Percentiles rank a stretch among this genome's conserved stretches.
These are phyloP conservation scores for Nycteola revayana DNA, from an alignment of 2,888 invertebrate species.

Conservation along the genomic window DNA sequence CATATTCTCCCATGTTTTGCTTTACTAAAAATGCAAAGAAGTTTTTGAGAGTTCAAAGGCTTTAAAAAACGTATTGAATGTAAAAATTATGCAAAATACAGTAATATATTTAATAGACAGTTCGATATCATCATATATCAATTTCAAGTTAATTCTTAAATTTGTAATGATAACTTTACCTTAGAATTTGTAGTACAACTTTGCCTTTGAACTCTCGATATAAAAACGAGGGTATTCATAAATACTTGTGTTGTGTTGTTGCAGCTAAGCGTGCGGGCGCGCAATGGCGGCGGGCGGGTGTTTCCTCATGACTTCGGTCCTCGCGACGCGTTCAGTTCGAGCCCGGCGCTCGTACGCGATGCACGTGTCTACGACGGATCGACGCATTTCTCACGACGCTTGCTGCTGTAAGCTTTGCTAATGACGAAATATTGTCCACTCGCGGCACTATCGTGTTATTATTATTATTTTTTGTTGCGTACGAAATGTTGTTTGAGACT, in stretches of 20 bases:
- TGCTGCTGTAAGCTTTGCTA: constrained; percentile 78
- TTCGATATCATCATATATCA: too few species aligned
- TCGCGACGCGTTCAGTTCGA: constrained; percentile 78
- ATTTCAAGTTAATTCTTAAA: too few species aligned
- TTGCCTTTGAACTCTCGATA: too few species aligned
- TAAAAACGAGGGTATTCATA: too few species aligned
- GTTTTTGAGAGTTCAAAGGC: too few species aligned
- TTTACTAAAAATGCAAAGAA: too few species aligned
- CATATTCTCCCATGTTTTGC: too few species aligned
- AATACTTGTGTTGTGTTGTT: constrained; percentile 2
- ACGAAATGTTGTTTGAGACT: constrained; percentile 78
- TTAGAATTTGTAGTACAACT: too few species aligned
- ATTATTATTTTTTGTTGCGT: constrained; percentile 67
- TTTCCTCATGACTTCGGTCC: constrained; percentile 74
- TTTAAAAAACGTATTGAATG: too few species aligned
- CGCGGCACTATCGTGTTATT: constrained; percentile 49
- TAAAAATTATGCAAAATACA: too few species aligned
- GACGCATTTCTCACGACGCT: constrained; percentile 69
- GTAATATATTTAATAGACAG: too few species aligned
- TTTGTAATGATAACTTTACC: too few species aligned
- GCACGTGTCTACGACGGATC: constrained; percentile 28
- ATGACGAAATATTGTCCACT: constrained; percentile 65
- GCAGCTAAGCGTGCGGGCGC: constrained; percentile 76
- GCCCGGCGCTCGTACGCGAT: constrained; percentile 30
- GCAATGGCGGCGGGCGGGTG: constrained; percentile 82